These are phyloP conservation scores for Agrochola lychnidis DNA, from an alignment of 2,888 invertebrate genomes.

Conservation along the genomic window DNA sequence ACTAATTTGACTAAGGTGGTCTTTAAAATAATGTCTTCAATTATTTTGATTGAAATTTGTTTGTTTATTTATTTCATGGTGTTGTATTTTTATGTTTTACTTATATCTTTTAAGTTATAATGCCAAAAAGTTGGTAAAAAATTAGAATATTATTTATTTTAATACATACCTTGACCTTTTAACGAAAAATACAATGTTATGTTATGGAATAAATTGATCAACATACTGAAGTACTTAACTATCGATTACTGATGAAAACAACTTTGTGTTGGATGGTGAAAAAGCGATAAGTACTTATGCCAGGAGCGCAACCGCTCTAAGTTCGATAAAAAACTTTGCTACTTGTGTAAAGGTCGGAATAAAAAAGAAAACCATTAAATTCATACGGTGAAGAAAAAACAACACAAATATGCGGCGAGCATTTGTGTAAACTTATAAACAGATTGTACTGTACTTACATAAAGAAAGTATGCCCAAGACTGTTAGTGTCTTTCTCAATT, in stretches of 20 bases:
- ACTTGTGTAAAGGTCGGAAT: constrained; percentile 16
- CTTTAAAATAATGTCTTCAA: too few relatives aligned
- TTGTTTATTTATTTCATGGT: not conserved
- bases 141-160: not conserved
- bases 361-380: constrained; percentile 21
- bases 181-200: constrained; percentile 21
- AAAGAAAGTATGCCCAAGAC: constrained; percentile 79
- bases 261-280: not conserved
- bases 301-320: constrained; percentile 3
- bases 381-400: constrained; percentile 40
- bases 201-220: constrained; percentile 4
- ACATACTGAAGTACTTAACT: not conserved
- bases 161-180: constrained; percentile 17
- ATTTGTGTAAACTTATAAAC: constrained; percentile 57
- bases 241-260: constrained; percentile 26
- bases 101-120: not conserved
- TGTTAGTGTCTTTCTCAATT: constrained; percentile 85
- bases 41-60: not conserved
- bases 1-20: too few relatives aligned
- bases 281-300: not conserved
- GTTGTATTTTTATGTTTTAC: not conserved
- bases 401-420: constrained; percentile 54
- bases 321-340: constrained; percentile 17
- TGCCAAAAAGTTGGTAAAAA: not conserved
- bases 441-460: constrained; percentile 78